phyloP scores from a whole-genome alignment of 2,888 invertebrate species.

The Drosophila monieri region DNA sequence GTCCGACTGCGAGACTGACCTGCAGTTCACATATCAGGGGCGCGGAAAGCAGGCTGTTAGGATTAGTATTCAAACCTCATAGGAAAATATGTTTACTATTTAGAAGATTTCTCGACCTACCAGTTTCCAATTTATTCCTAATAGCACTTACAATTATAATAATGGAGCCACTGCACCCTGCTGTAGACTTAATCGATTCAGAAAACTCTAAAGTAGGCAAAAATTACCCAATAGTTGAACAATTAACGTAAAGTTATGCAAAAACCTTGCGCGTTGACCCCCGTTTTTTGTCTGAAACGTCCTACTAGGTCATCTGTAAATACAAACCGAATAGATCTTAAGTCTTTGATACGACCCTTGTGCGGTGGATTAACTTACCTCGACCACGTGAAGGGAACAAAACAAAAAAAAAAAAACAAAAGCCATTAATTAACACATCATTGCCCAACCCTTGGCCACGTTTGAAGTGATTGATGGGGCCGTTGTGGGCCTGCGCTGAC shows the following conservation, averaged over 20 bases:
- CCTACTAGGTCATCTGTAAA: slow-evolving; percentile 19
- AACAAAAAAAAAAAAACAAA: slow-evolving; percentile 41
- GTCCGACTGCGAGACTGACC: slow-evolving; percentile 28
- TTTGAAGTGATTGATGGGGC: slow-evolving; percentile 45
- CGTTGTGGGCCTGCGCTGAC: slow-evolving; percentile 14
- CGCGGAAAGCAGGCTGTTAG: not conserved
- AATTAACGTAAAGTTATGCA: not conserved
- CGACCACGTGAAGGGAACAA: slow-evolving; percentile 21
- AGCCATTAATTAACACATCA: slow-evolving; percentile 54
- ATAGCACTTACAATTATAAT: not conserved
- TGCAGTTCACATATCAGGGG: slow-evolving; percentile 29
- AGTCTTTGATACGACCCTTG: slow-evolving; percentile 29
- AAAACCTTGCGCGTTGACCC: slow-evolving; percentile 42
- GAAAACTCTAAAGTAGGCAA: too few species aligned
- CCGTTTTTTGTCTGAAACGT: slow-evolving; percentile 12
- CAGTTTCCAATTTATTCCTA: too few species aligned
- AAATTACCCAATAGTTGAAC: not conserved
- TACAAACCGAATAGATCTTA: slow-evolving; percentile 18
- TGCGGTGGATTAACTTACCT: slow-evolving; percentile 3
- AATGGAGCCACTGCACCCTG: not conserved
- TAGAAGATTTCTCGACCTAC: not conserved
- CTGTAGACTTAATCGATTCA: not conserved
- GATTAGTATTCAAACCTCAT: not conserved
- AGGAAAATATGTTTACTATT: not conserved
- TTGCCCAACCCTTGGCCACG: slow-evolving; percentile 30